Conservation (phyloP, 2,113 vertebrate species). For the Dromas ardeola region DNA sequence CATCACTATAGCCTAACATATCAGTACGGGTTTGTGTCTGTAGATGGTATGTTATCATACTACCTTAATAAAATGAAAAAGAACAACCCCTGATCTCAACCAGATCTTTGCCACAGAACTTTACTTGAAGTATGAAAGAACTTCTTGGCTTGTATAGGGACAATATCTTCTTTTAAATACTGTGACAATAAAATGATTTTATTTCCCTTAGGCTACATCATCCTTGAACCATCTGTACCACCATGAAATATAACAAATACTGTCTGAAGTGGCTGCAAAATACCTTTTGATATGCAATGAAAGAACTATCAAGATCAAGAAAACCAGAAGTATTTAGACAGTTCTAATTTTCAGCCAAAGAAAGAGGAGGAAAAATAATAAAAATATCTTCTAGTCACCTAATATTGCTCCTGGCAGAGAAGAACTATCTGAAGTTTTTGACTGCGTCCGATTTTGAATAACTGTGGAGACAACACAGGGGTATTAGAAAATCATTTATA, state of each 20-base stretch:
- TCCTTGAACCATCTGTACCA: not conserved
- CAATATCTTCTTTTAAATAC: not conserved
- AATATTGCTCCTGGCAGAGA: constrained; percentile 75
- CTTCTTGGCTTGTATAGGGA: not conserved
- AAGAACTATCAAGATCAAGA: not conserved
- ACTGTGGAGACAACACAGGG: constrained; percentile 67
- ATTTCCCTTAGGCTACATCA: not conserved
- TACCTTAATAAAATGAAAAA: not conserved
- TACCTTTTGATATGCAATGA: not conserved
- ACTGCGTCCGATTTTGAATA: constrained; percentile 75
- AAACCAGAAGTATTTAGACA: not conserved
- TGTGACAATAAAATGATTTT: not conserved
- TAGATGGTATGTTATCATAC: not conserved
- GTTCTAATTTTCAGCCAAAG: not conserved
- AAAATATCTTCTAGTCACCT: constrained; percentile 62
- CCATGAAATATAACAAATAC: not conserved
- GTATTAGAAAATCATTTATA: not conserved
- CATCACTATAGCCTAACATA: not conserved
- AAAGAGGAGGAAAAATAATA: not conserved
- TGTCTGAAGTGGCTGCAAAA: not conserved
- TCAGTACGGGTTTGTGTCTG: not conserved
- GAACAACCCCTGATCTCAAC: not conserved
- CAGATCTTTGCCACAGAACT: not conserved
- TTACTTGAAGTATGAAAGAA: not conserved
- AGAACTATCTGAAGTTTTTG: constrained; percentile 67